Evolutionary conservation across 1,140 invertebrate genomes (phyloP), one percentile per base, ranked within the genome.

Genomic region (Conopomorpha cramerella): DNA sequence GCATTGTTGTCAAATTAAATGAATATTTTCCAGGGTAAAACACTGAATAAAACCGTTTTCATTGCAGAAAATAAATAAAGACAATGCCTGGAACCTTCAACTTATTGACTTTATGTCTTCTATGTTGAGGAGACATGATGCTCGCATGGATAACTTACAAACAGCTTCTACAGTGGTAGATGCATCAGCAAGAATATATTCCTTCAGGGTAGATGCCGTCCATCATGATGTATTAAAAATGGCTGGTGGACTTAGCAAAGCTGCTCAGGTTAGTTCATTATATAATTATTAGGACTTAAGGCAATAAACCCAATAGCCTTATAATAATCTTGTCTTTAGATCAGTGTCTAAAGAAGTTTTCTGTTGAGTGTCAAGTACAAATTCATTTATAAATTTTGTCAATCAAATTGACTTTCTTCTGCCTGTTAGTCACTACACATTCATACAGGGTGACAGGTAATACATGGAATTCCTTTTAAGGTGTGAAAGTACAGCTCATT

Each of bases 1-100:
- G n/a, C n/a, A n/a, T n/a, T n/a, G n/a, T 30, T 13, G 13, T 29
- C 16, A 12, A 36, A 38, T 2, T 11, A 17, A 34, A 34, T 32
- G 19, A 34, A 25, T 39, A 35, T 37, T 34, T 16, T 38, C 6
- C 3, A 37, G 11, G 13, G 10, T 29, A 16, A 26, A 10, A 3
- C 12, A 31, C 3, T 14, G 4, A 26, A 36, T 29, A 25, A 13
- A 31, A 46, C 35, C 44, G 35, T 23, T 44, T 51, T 39, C 46
- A 30, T 72, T 78, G 46, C 55, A 86, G 83, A 91, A 92, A 87
- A 92, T 93, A 41, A 93, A 83, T 51, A 77, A 82, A 12, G 91
- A 91, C 59, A 93, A 93, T 84, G 91, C 89, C 1, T 94, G 92
- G 79, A 86, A 84, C 45, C 71, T 93, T 1, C 84, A 91, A 54